Base-by-base conservation (phyloP, 2,888 invertebrate genomes). In the Cephalotes varians region DNA sequence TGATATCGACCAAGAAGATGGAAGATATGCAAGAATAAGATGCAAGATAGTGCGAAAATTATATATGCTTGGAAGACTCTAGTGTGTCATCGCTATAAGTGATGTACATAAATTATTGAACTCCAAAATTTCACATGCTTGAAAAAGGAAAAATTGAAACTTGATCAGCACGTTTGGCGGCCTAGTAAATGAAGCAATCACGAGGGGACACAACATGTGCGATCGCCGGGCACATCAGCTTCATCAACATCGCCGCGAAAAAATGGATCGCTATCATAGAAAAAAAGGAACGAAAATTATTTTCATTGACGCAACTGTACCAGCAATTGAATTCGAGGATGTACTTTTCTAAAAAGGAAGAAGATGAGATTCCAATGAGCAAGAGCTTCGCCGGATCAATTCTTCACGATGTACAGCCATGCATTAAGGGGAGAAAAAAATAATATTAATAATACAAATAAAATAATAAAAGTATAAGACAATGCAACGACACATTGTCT, bases 401-500 rank as follows among this genome's bases (percentile, higher is more conserved):
- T 71, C 54, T 40, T 40, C 25, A 44, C 25, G 49, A 64, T 18
- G 74, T 37, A 40, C 28, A 65, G 49, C 37, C 21, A n/a, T 15
- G 58, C 15, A 9, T 44, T 28, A 21, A 60, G 15, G 18, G 12
- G 15, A 54, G n/a, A 51, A 40, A 10, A 67, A 6, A 44, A 47
- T 40, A 81, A 65, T 56, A 28, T 44, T 73, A 62, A 72, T 83
- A 73, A 31, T 40, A 74, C 77, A 83, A 67, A 83, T 79, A 82
- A 65, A 64, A 80, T 62, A 83, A 49, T 58, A 82, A 74, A 62
- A 71, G 47, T 69, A 65, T 65, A 71, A 85, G 88, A 72, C 86
- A 85, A 85, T 82, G 86, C 86, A 71, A 85, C 85, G 85, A 86
- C 85, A 83, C 85, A 85, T 85, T 88, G 89, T 89, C 87, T 83